Base-by-base conservation (phyloP, 1,140 invertebrate species). In the Cotesia chilonis region DNA sequence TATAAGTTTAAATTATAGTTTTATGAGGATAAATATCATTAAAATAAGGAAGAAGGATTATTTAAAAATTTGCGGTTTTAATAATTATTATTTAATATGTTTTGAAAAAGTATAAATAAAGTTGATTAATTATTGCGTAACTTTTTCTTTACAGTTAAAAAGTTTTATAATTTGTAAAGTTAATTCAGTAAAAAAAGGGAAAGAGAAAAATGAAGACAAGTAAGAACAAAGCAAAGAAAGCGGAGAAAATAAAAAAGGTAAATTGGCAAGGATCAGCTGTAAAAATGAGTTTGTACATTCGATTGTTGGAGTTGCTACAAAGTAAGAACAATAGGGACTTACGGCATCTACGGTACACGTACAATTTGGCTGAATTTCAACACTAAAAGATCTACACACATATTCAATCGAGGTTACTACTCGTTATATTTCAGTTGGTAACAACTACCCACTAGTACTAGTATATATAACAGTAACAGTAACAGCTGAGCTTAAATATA, bases 321-420 rank as follows among this genome's bases (percentile, higher is more conserved):
- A 41, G 12, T 6, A n/a, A 51, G 51, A 55, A 35, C 47, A 35
- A 17, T n/a, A 14, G 4, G 36, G 17, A 54, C 41, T 54, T 7
- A 14, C 51, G 35, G n/a, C 37, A 9, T 68, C n/a, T 68, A 38
- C 9, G 51, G 20, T 67, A 61, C 35, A 41, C 67, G 38, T 71
- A 65, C 65, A 71, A 66, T 14, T 66, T 71, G 69, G 69, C 69
- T 47, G 14, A 9, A 47, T 64, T 71, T 71, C 69, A 71, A 63
- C 20, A 28, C 7, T 3, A n/a, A 7, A 57, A 59, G 55, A 28
- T 6, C 3, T 37, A 37, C 17, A 35, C 69, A 64, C 41, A 52
- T 36, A 64, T 60, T 64, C 69, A 60, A 41, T 20, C 59, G 61
- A 71, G 59, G 59, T 64, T 71, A 37, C 41, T 71, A 35, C 59